Base-by-base conservation (phyloP, 2,888 invertebrate species). In the Andrena flavipes region DNA sequence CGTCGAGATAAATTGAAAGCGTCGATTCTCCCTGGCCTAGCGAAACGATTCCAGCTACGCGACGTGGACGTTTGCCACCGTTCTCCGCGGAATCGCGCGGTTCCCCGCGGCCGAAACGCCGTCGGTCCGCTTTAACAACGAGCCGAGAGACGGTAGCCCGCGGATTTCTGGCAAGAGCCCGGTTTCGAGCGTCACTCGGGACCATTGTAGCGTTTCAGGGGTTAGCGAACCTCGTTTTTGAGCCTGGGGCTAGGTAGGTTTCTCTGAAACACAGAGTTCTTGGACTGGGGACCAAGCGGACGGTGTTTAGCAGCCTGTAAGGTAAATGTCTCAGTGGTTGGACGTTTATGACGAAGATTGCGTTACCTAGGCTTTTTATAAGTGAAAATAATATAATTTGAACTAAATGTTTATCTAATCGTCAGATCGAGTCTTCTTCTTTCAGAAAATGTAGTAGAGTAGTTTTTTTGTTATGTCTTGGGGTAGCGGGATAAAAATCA, bases 141-240 rank as follows among this genome's bases (percentile, higher is more conserved):
- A 20, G 8, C n/a, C 26, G n/a, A 29, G 4, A 23, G 13, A 1
- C 35, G 42, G 1, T 13, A 1, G 51, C 0, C 35, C 29, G 7
- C 10, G 42, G 33, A 49, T 78, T 68, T 78, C 68, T 76, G 68
- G 48, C 68, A 10, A 33, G 51, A 49, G 0, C 20, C 23, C 20
- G 10, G 29, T 10, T 48, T 23, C 49, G 33, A 30, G 30, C 10
- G 8, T 16, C 10, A 13, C 30, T 49, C n/a, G 16, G 16, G n/a
- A 20, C 42, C 69, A 69, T 69, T 56, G 30, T 51, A 29, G 20
- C 63, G 49, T 71, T 63, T n/a, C n/a, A 73, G 10, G 33, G 8
- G 33, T 33, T 33, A 33, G 49, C n/a, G 60, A 51, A 23, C 59
- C 65, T 49, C 23, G 60, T 26, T 75, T 64, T 42, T n/a, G 26